phyloP scores from a whole-genome alignment of 2,888 invertebrate species.

The Pediacus dermestoides region DNA sequence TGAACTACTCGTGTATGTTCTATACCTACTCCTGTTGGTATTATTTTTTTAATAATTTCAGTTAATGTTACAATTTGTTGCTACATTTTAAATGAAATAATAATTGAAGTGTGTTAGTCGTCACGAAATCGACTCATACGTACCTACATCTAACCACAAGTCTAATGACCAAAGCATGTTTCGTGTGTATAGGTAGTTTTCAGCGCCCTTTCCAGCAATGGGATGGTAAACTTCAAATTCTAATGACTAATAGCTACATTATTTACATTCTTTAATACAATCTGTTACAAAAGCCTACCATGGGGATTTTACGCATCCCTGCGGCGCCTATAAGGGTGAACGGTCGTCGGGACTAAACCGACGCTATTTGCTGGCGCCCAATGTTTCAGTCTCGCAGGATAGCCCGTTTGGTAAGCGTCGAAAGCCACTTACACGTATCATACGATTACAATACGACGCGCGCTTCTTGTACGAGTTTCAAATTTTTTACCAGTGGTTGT shows the following conservation, averaged over 20 bases:
- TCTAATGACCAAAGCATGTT: too few relatives aligned
- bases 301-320: conserved; percentile 33
- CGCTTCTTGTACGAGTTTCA: conserved; percentile 20
- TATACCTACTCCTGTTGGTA: too few relatives aligned
- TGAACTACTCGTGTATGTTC: too few relatives aligned
- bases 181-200: too few relatives aligned
- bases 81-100: too few relatives aligned
- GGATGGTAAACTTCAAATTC: neutral
- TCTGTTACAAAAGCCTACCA: conserved; percentile 16
- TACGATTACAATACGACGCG: conserved; percentile 25
- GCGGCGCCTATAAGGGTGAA: conserved; percentile 42
- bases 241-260: conserved; percentile 11
- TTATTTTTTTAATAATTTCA: too few relatives aligned
- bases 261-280: conserved; percentile 18
- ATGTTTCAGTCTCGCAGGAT: conserved; percentile 35
- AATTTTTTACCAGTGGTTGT: conserved; percentile 18
- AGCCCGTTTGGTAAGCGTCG: conserved; percentile 33
- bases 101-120: too few relatives aligned
- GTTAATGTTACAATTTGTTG: too few relatives aligned
- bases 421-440: conserved; percentile 11
- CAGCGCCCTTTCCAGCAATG: too few relatives aligned
- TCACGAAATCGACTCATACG: too few relatives aligned
- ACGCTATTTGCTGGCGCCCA: conserved; percentile 27
- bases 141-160: too few relatives aligned
- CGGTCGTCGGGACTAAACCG: conserved; percentile 36